phyloP scores from a whole-genome alignment of 2,797 vertebrate genomes.

The Sciurus vulgaris region DNA sequence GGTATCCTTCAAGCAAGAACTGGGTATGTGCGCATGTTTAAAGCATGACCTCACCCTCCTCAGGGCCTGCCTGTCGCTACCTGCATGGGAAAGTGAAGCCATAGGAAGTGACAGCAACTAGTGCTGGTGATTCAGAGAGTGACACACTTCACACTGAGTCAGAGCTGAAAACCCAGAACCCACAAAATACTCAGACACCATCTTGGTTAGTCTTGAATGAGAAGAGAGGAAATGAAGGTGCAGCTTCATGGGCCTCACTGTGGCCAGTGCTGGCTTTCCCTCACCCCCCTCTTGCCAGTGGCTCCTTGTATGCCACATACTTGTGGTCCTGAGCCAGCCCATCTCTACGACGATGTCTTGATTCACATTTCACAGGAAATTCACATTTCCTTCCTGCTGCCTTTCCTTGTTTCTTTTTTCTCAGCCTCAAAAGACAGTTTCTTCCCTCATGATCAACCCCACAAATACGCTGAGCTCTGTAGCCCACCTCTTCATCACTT shows the following conservation, averaged over 20 bases:
- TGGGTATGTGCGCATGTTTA: not conserved
- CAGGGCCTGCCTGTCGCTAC: slow-evolving; percentile 38
- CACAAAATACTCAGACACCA: not conserved
- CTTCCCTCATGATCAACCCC: not conserved
- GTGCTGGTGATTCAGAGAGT: slow-evolving; percentile 29
- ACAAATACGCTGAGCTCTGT: not conserved
- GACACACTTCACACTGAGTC: slow-evolving; percentile 19
- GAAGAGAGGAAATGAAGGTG: not conserved
- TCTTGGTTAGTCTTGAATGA: not conserved
- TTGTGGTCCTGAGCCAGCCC: not conserved
- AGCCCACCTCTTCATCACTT: not conserved
- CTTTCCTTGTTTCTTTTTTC: not conserved
- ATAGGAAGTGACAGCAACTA: not conserved
- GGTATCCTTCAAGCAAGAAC: not conserved
- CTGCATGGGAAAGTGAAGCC: slow-evolving; percentile 29
- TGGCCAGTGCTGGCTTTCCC: not conserved
- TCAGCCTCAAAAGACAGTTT: not conserved
- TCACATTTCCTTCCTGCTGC: not conserved
- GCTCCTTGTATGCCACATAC: not conserved
- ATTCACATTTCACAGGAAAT: not conserved
- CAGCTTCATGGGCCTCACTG: accelerated
- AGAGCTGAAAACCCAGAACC: not conserved
- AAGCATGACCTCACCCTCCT: slow-evolving; percentile 26
- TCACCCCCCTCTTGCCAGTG: not conserved
- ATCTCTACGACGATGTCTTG: accelerated